Base-by-base conservation (phyloP, 2,797 vertebrate genomes). In the Heterohyrax brucei region DNA sequence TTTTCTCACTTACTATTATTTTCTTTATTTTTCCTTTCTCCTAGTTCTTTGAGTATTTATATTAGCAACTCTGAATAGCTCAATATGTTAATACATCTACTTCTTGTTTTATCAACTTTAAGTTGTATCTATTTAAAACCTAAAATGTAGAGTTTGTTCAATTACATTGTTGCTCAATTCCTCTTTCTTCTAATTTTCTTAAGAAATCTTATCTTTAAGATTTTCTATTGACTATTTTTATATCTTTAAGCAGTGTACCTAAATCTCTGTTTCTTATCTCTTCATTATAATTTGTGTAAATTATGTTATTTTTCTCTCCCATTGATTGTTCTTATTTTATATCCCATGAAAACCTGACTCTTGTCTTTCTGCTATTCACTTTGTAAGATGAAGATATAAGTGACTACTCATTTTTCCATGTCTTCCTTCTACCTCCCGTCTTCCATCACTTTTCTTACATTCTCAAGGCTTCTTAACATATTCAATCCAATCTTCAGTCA, bases 121-220 rank as follows among this genome's bases (percentile, higher is more conserved):
- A 89, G 70, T 56, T 59, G 12, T 80, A 77, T 89, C 53, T 86
- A 72, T 77, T 85, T 89, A 73, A 30, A 64, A 72, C 4, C 62
- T 61, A 87, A 91, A 94, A 81, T 53, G 4, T 77, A 90, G 12
- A 93, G 59, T 84, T 81, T 12, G 10, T 62, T 50, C 33, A 92
- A 48, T 59, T 80, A 50, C 46, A 44, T 88, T 88, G 73, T 64
- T 48, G 39, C 14, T 56, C 18, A 26, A 93, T 24, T 72, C 22
- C 21, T 76, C 30, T 53, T 7, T 81, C 84, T 81, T 72, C 53
- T 79, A 56, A 59, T 86, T 94, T 93, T 76, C 26, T 96, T 85
- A 48, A 39, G 39, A 39, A 39, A 70, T 84, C 96, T 64, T 59
- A 84, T 46, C 44, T 77, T 56, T 21, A 39, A 0, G 0, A n/a